These are phyloP conservation scores for Hydrolagus affinis DNA, from an alignment of 2,113 vertebrate species.

Conservation along the genomic window DNA sequence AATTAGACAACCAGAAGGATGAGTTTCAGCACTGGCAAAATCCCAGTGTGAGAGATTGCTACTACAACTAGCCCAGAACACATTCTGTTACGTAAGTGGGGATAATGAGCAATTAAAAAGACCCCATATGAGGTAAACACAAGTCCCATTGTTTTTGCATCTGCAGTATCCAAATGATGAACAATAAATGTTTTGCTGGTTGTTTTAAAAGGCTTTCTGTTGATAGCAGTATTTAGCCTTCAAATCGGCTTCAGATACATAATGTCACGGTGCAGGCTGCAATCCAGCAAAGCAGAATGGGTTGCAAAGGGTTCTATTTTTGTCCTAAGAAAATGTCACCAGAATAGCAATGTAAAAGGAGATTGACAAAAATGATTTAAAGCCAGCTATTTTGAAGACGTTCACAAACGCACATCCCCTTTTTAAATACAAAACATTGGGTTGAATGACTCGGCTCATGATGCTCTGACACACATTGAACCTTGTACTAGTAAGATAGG, in stretches of 20 bases:
- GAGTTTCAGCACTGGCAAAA: too few species aligned
- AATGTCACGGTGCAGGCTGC: neutral
- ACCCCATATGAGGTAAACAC: neutral
- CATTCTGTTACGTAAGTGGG: neutral
- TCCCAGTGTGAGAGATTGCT: neutral
- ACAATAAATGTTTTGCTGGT: neutral
- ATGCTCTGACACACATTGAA: neutral
- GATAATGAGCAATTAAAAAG: neutral
- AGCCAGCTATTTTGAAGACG: neutral
- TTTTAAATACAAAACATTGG: too few species aligned
- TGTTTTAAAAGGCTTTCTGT: neutral
- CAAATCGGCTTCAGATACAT: neutral
- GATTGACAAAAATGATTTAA: neutral
- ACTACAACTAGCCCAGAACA: neutral
- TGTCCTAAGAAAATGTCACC: constrained; percentile 8
- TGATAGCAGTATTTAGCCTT: neutral
- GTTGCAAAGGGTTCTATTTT: constrained; percentile 14
- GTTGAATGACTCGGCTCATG: too few species aligned
- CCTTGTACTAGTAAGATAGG: neutral
- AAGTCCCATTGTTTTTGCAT: neutral
- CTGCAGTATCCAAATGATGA: neutral
- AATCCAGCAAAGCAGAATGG: neutral
- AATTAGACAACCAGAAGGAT: neutral
- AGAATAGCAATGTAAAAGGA: neutral
- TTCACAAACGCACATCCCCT: neutral